phyloP scores from a whole-genome alignment of 2,888 invertebrate species.

The Diadegma fenestrale region DNA sequence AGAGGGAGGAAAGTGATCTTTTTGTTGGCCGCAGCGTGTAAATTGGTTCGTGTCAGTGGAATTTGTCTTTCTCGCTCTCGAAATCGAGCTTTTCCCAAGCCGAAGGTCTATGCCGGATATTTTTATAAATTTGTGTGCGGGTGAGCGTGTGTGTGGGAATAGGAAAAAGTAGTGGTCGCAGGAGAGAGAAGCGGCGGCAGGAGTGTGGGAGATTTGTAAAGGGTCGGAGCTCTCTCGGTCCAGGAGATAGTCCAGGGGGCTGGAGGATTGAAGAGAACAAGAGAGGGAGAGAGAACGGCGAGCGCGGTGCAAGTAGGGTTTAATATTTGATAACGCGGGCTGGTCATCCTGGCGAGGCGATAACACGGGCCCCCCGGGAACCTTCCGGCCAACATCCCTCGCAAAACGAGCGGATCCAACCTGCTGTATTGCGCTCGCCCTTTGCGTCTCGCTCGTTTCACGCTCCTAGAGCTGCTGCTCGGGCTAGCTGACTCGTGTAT shows the following conservation, averaged over 20 bases:
- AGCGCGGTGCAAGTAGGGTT: slow-evolving; percentile 83
- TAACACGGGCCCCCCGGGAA: slow-evolving; percentile 85
- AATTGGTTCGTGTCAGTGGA: slow-evolving; percentile 12
- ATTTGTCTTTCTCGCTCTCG: slow-evolving; percentile 50
- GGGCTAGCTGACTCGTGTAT: slow-evolving; percentile 26
- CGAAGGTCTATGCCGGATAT: background rate
- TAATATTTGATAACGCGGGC: slow-evolving; percentile 84
- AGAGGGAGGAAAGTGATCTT: slow-evolving; percentile 32
- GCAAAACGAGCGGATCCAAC: slow-evolving; percentile 79
- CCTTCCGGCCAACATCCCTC: slow-evolving; percentile 83
- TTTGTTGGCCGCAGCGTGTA: background rate
- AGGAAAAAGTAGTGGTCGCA: background rate
- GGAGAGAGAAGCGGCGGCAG: background rate
- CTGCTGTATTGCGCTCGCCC: slow-evolving; percentile 35
- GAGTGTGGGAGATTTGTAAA: slow-evolving; percentile 49
- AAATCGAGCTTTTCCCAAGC: slow-evolving; percentile 21
- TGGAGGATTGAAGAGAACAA: slow-evolving; percentile 65
- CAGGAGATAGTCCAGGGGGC: slow-evolving; percentile 69
- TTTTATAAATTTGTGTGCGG: background rate
- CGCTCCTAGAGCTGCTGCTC: slow-evolving; percentile 38
- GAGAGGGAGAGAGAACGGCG: slow-evolving; percentile 72
- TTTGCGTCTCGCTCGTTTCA: slow-evolving; percentile 23
- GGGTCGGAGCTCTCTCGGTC: slow-evolving; percentile 65
- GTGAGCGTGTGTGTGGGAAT: background rate
- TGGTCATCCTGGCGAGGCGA: slow-evolving; percentile 85